Percentiles rank a stretch among this genome's conserved stretches.
Conservation (phyloP, 2,797 vertebrate genomes). For the Phrynocephalus vlangalii region DNA sequence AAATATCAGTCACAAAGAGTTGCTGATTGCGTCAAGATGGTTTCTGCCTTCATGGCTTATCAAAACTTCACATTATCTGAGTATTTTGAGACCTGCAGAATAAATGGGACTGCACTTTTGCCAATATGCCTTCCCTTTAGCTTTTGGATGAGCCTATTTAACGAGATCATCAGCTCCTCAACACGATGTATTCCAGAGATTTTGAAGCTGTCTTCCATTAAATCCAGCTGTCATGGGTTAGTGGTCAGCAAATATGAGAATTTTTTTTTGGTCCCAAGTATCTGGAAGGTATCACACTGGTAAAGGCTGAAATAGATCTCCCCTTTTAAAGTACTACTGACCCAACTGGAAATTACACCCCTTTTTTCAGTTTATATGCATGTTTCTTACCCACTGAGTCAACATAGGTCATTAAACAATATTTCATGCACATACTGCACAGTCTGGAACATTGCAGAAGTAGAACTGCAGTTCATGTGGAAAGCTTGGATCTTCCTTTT, state of each 20-base stretch:
- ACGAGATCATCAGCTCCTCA: neutral
- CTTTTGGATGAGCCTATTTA: neutral
- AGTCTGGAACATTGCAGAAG: neutral
- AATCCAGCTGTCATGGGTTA: neutral
- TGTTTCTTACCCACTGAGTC: neutral
- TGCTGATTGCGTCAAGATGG: neutral
- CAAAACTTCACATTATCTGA: neutral
- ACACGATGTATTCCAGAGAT: neutral
- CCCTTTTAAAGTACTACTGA: neutral
- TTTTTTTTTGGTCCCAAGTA: too few species aligned
- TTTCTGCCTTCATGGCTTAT: slow-evolving; percentile 24
- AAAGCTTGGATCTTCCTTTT: neutral
- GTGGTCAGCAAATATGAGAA: neutral
- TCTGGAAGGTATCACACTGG: neutral
- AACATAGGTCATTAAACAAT: neutral
- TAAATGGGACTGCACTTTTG: neutral
- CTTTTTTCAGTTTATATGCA: neutral
- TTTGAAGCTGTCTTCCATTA: neutral
- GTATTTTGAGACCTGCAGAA: neutral
- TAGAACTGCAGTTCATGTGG: neutral
- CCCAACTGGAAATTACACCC: neutral
- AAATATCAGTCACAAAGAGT: slow-evolving; percentile 29
- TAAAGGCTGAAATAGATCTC: neutral
- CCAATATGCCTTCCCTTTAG: neutral
- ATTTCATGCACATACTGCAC: neutral